phyloP scores from a whole-genome alignment of 2,888 invertebrate genomes.

The Marasmarcha lunaedactyla region DNA sequence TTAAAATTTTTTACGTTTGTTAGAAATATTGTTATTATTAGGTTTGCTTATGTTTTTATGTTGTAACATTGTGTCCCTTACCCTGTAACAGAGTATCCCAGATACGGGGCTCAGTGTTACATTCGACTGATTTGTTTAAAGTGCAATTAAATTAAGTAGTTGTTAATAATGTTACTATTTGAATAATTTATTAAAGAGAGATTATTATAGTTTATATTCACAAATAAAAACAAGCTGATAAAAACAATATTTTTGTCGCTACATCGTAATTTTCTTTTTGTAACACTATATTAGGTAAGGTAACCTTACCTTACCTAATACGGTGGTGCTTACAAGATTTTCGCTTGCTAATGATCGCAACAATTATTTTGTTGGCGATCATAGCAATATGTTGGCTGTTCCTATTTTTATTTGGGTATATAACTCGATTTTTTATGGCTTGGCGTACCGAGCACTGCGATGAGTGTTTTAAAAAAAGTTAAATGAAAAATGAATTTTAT shows the following conservation, averaged over 20 bases:
- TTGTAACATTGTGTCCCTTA: conserved; percentile 7
- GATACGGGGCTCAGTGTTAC: conserved; percentile 10
- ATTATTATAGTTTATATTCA: conserved; percentile 4
- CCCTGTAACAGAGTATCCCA: conserved; percentile 10
- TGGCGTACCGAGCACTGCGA: no score
- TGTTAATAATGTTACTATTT: conserved; percentile 1
- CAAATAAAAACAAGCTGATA: conserved; percentile 4
- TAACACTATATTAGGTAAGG: conserved; percentile 6
- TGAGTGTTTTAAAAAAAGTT: no score
- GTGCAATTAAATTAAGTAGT: conserved; percentile 9
- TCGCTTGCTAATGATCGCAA: no score
- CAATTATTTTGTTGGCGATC: no score
- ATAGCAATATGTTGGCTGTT: no score
- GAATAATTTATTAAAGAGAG: conserved; percentile 4
- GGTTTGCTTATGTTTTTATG: background rate
- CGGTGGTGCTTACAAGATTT: no score
- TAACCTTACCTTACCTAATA: conserved; percentile 2
- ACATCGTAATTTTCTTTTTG: conserved; percentile 4
- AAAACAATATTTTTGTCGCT: conserved; percentile 5
- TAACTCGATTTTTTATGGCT: no score
- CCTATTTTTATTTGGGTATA: no score
- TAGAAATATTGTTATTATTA: no score
- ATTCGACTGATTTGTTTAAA: conserved; percentile 8
- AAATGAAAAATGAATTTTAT: no score
- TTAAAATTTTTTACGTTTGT: no score